Conservation (phyloP, 2,888 invertebrate species). For the Scaeva pyrastri region DNA sequence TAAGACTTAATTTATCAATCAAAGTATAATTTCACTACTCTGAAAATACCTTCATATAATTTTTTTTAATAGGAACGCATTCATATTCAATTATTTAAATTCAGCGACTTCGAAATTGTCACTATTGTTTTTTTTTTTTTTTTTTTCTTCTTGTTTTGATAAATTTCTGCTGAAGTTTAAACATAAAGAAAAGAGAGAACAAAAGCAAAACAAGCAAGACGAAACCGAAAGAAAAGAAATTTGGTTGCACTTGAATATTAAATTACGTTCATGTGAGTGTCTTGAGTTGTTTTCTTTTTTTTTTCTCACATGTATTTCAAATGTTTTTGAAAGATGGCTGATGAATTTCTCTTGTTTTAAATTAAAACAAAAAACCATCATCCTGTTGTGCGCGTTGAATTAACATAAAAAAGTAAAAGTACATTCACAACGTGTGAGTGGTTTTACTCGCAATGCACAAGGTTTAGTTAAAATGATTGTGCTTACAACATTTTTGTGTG, state of each 20-base stretch:
- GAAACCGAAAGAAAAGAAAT: constrained; percentile 49
- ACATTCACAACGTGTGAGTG: not conserved
- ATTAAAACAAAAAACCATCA: constrained; percentile 15
- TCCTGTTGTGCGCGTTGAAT: constrained; percentile 43
- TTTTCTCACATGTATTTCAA: constrained; percentile 9
- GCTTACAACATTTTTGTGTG: not conserved
- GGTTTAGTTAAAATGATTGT: not conserved
- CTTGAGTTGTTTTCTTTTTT: constrained; percentile 2
- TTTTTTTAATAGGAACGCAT: not conserved
- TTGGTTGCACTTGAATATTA: constrained; percentile 64
- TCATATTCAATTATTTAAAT: not conserved
- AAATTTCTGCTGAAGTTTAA: constrained; percentile 24
- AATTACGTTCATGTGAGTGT: constrained; percentile 41
- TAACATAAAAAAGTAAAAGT: constrained; percentile 31
- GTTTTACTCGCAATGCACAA: not conserved
- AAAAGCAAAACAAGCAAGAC: constrained; percentile 15
- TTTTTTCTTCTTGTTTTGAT: constrained; percentile 39
- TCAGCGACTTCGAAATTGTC: not conserved
- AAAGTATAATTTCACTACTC: no score
- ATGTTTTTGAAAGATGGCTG: constrained; percentile 30
- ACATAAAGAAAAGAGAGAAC: constrained; percentile 7
- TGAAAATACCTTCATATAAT: not conserved
- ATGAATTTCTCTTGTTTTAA: constrained; percentile 44
- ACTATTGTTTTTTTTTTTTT: constrained; percentile 18
- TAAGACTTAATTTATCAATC: no score